These are phyloP conservation scores for Agapostemon virescens DNA, from an alignment of 2,888 invertebrate species.

Conservation along the genomic window DNA sequence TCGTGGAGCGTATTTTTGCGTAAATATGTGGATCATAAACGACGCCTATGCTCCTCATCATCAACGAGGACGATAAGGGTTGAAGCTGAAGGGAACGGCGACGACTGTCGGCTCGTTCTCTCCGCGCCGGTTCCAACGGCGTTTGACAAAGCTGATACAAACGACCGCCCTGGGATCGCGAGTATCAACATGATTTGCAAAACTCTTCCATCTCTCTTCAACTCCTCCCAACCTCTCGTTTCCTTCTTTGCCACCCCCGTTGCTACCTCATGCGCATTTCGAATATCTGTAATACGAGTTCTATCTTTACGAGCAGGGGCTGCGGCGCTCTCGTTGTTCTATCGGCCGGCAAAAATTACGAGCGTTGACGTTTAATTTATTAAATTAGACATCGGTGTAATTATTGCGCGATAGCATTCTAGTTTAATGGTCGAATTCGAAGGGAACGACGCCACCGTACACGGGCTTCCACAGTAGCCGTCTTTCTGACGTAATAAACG, in stretches of 20 bases:
- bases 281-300: neutral
- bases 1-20: constrained; percentile 6
- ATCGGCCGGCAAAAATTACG: constrained; percentile 15
- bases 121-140: constrained; percentile 8
- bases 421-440: constrained; percentile 20
- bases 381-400: constrained; percentile 30
- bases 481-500: constrained; percentile 29
- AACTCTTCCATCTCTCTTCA: neutral
- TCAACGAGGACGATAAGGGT: constrained; percentile 44
- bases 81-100: constrained; percentile 38
- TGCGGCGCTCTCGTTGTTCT: neutral
- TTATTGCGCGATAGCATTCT: constrained; percentile 18
- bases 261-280: neutral
- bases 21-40: constrained; percentile 46
- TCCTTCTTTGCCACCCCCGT: neutral
- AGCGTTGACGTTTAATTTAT: constrained; percentile 20
- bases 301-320: constrained; percentile 23
- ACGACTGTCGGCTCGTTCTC: constrained; percentile 37
- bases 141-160: constrained; percentile 50
- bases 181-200: constrained; percentile 15
- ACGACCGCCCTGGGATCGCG: constrained; percentile 27
- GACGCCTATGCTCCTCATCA: constrained; percentile 44
- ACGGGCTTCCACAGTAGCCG: neutral
- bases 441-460: constrained; percentile 12
- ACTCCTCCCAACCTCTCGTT: neutral